Conservation (phyloP, 2,888 invertebrate genomes). For the Acanthosepion esculentum region DNA sequence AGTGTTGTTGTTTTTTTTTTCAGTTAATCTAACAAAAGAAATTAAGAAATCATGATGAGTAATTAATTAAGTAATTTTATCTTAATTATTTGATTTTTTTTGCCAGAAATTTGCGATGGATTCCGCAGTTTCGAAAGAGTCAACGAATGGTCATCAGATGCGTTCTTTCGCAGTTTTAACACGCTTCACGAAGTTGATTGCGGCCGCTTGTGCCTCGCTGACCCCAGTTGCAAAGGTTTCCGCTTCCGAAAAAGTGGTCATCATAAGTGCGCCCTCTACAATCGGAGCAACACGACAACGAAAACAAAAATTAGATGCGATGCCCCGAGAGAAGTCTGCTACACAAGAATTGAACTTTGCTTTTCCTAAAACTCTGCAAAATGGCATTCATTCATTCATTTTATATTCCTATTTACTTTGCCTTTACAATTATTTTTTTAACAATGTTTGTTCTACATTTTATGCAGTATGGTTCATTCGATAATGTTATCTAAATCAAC, state of each 20-base stretch:
- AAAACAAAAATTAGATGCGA: not conserved
- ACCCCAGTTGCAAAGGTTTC: not conserved
- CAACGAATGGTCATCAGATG: not conserved
- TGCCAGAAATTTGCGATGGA: not conserved
- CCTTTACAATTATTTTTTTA: too few species aligned
- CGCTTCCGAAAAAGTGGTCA: conserved; percentile 24
- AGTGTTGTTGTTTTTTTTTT: too few species aligned
- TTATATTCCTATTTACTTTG: not conserved
- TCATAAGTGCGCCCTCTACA: conserved; percentile 17
- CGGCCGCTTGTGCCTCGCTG: conserved; percentile 34
- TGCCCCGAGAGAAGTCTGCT: not conserved
- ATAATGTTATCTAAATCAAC: too few species aligned
- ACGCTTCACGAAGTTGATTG: conserved; percentile 25
- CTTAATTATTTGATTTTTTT: not conserved
- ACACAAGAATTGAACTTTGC: not conserved
- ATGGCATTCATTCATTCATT: not conserved
- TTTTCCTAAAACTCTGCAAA: not conserved
- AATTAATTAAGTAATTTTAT: not conserved
- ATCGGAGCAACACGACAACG: not conserved
- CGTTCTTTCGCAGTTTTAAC: not conserved
- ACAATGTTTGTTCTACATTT: too few species aligned
- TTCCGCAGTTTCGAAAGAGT: conserved; percentile 24
- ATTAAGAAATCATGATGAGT: not conserved
- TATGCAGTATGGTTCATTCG: too few species aligned
- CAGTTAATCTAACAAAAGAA: too few species aligned